Evolutionary conservation across 2,888 invertebrate genomes (phyloP).

Genomic region (Acanthacorydalis orientalis): DNA sequence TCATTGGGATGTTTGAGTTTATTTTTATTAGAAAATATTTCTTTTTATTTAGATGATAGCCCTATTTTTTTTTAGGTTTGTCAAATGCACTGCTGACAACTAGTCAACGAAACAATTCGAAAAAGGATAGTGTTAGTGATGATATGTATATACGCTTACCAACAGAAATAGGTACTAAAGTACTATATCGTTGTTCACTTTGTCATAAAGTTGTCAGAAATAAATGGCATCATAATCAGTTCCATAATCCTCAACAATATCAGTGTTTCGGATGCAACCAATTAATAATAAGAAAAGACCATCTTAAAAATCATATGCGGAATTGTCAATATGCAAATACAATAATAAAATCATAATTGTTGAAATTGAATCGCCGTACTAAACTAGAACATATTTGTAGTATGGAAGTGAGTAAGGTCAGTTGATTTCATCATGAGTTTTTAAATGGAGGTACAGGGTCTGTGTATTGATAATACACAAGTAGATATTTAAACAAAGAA

Average conservation of each 20-base stretch:
- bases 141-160: constrained; percentile 2
- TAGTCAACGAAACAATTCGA: no score
- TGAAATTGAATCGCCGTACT: no score
- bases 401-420: no score
- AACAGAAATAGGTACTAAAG: background rate
- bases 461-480: no score
- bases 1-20: background rate
- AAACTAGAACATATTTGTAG: no score
- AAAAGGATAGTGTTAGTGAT: background rate
- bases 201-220: constrained; percentile 11
- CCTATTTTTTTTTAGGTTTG: constrained; percentile 1
- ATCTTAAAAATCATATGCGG: constrained; percentile 17
- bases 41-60: background rate
- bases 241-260: constrained; percentile 12
- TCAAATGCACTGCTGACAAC: background rate
- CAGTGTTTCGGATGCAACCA: constrained; percentile 11
- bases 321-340: background rate
- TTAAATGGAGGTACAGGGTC: no score
- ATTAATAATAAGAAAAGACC: constrained; percentile 16
- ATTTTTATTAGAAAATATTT: background rate
- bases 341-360: background rate
- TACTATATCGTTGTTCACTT: background rate
- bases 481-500: no score
- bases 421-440: no score
- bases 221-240: constrained; percentile 14